These are phyloP conservation scores for Lamellibrachia luymesi DNA, from an alignment of 1,140 invertebrate genomes.

Conservation along the genomic window DNA sequence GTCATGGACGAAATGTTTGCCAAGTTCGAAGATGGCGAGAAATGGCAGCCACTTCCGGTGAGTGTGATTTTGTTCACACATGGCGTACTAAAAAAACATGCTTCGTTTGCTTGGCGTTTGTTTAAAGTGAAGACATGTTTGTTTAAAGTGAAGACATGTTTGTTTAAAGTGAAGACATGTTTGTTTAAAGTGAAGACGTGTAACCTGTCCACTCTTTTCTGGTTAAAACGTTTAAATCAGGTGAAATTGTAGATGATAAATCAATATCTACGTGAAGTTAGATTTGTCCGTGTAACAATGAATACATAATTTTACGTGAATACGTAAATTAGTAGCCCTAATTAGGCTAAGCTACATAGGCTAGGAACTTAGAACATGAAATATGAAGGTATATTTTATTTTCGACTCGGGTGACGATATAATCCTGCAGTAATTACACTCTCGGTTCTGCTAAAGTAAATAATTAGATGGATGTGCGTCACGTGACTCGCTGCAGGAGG, in stretches of 20 bases:
- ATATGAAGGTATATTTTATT: too few relatives aligned
- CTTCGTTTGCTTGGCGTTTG: too few relatives aligned
- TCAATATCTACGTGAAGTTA: neutral
- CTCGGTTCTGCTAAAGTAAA: too few relatives aligned
- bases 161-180: neutral
- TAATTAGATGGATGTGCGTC: too few relatives aligned
- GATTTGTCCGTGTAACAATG: neutral
- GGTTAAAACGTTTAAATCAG: neutral
- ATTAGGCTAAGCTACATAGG: too few relatives aligned
- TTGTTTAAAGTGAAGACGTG: neutral
- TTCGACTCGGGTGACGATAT: too few relatives aligned
- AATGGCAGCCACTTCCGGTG: constrained; percentile 45
- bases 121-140: neutral
- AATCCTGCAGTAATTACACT: too few relatives aligned
- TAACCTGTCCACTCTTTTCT: neutral
- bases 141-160: neutral
- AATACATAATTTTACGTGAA: neutral
- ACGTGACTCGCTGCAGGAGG: constrained; percentile 51
- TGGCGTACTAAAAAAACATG: too few relatives aligned
- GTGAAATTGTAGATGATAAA: neutral
- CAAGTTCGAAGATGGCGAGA: constrained; percentile 61
- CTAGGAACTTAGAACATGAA: too few relatives aligned
- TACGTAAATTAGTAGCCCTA: neutral
- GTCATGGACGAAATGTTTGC: constrained; percentile 65
- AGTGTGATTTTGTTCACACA: constrained; percentile 23